Evolutionary conservation across 1,140 invertebrate species (phyloP).

Genomic region (Lordiphosa collinella): DNA sequence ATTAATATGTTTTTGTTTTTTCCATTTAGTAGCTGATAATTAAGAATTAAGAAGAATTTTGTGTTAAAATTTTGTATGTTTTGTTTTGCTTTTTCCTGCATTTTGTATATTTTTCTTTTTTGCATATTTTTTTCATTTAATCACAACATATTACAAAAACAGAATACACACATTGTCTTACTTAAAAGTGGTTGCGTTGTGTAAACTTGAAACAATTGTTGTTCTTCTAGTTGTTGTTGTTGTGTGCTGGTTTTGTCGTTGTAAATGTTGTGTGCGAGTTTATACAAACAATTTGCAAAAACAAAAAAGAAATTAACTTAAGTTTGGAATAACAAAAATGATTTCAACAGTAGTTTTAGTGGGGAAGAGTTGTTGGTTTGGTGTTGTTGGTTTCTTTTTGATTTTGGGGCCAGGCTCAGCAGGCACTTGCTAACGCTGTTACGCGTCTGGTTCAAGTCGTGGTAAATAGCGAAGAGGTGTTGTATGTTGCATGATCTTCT

Average conservation of each 20-base stretch:
- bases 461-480: conserved; percentile 3
- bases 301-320: no score
- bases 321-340: conserved; percentile 21
- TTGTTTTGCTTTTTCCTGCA: conserved; percentile 14
- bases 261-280: conserved; percentile 16
- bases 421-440: conserved; percentile 40
- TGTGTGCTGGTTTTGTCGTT: conserved; percentile 50
- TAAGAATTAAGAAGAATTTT: conserved; percentile 60
- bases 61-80: conserved; percentile 17
- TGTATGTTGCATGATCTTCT: conserved; percentile 2
- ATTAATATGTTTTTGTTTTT: conserved; percentile 42
- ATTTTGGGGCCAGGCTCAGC: conserved; percentile 29
- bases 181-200: conserved; percentile 41
- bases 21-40: conserved; percentile 57
- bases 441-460: conserved; percentile 41
- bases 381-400: conserved; percentile 13
- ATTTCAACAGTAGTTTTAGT: not conserved
- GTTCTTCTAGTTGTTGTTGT: conserved; percentile 20
- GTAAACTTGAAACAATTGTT: conserved; percentile 46
- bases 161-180: conserved; percentile 56
- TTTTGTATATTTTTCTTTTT: conserved; percentile 24
- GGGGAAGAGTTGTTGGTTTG: not conserved
- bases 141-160: conserved; percentile 65
- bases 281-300: conserved; percentile 54
- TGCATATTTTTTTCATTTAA: conserved; percentile 25